A percentile compares a stretch with the other conserved stretches of the same genome.
These are phyloP conservation scores for Loxodonta africana DNA, from an alignment of 2,113 vertebrate species.

Conservation along the genomic window DNA sequence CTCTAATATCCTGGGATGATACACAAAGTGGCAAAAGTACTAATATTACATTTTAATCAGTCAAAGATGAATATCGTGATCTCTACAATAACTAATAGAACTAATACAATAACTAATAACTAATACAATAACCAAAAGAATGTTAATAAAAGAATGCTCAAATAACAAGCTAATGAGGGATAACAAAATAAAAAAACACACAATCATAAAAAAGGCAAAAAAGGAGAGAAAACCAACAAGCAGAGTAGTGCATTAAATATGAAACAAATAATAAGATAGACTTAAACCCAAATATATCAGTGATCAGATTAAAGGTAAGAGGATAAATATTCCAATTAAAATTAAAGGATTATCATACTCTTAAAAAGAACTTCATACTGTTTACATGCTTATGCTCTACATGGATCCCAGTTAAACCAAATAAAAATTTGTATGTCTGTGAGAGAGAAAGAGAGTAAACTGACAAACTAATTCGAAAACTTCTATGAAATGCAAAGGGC, in stretches of 20 bases:
- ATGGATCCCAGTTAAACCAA: neutral
- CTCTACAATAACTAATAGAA: neutral
- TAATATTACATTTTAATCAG: conserved; percentile 38
- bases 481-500: neutral
- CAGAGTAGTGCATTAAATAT: neutral
- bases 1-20: neutral
- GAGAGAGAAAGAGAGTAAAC: neutral
- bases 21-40: neutral
- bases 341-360: neutral
- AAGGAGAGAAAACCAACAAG: neutral
- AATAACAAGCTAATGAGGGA: neutral
- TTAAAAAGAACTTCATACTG: neutral
- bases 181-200: neutral
- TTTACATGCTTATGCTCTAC: too few relatives aligned
- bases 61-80: neutral
- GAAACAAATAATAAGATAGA: neutral
- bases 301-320: neutral
- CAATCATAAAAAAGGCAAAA: neutral
- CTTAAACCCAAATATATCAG: neutral
- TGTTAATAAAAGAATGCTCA: neutral
- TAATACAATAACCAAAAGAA: neutral
- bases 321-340: neutral
- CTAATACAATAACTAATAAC: too few relatives aligned
- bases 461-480: neutral
- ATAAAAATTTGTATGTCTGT: neutral